Conservation (phyloP, 1,140 invertebrate genomes). For the Laupala kohalensis region DNA sequence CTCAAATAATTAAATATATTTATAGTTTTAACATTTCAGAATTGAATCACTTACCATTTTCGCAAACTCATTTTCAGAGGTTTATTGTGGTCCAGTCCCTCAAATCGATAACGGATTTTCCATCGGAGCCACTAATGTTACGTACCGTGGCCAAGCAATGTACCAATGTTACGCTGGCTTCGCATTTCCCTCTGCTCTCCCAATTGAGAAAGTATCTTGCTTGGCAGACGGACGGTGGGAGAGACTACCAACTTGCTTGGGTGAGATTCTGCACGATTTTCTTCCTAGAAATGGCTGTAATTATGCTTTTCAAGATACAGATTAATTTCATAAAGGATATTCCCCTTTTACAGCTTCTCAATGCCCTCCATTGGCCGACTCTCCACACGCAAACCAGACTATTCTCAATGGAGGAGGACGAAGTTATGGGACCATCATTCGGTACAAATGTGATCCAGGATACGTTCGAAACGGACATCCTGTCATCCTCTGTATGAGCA, state of each 20-base stretch:
- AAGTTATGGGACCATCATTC: slow-evolving; percentile 88
- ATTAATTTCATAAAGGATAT: not conserved
- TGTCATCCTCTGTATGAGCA: slow-evolving; percentile 87
- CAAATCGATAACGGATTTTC: slow-evolving; percentile 97
- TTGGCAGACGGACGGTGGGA: slow-evolving; percentile 81
- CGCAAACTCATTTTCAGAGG: slow-evolving; percentile 43
- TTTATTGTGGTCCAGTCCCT: slow-evolving; percentile 92
- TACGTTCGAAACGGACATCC: slow-evolving; percentile 78
- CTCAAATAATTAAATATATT: not conserved
- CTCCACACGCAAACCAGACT: slow-evolving; percentile 73
- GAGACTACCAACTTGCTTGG: slow-evolving; percentile 75
- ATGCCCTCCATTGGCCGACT: slow-evolving; percentile 78
- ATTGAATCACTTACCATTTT: not conserved
- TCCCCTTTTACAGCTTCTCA: slow-evolving; percentile 57
- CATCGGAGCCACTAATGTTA: slow-evolving; percentile 87
- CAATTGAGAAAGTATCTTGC: slow-evolving; percentile 81
- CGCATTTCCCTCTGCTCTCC: slow-evolving; percentile 74
- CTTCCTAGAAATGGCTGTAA: not conserved
- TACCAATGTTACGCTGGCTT: slow-evolving; percentile 96
- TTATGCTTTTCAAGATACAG: not conserved
- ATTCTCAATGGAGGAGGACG: slow-evolving; percentile 85
- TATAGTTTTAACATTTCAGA: not conserved
- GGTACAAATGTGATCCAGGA: slow-evolving; percentile 88
- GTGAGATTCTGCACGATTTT: slow-evolving; percentile 29
- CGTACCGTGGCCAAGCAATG: slow-evolving; percentile 79